Conservation (phyloP, 2,888 invertebrate species). For the Drosophila histrio region DNA sequence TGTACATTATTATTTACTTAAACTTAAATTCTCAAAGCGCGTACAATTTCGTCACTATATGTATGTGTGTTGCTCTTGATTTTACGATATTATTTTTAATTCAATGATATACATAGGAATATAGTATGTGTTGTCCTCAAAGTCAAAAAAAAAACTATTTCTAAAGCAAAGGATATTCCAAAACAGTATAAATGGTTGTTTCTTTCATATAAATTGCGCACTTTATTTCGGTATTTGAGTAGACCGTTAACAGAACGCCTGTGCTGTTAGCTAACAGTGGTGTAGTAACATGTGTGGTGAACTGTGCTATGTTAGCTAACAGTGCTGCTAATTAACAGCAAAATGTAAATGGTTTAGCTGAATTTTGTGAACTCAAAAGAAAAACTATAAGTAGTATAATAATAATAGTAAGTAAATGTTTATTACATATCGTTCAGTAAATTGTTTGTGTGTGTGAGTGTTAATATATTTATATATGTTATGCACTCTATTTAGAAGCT, state of each 20-base stretch:
- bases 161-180: constrained; percentile 7
- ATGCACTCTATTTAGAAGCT: constrained; percentile 60
- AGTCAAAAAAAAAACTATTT: constrained; percentile 26
- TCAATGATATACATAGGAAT: constrained; percentile 34
- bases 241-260: constrained; percentile 6
- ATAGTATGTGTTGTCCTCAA: constrained; percentile 15
- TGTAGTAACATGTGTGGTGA: constrained; percentile 57
- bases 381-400: constrained; percentile 14
- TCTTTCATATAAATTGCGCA: neutral
- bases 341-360: constrained; percentile 18
- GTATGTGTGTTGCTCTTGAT: constrained; percentile 32
- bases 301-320: constrained; percentile 39
- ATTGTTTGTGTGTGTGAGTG: too few relatives aligned
- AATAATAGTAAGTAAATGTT: constrained; percentile 26
- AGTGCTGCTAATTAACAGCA: constrained; percentile 40
- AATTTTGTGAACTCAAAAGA: constrained; percentile 4
- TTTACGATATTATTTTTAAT: constrained; percentile 23
- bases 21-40: constrained; percentile 50
- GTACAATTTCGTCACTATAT: constrained; percentile 47
- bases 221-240: neutral
- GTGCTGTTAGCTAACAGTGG: constrained; percentile 39
- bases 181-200: constrained; percentile 5
- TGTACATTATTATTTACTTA: constrained; percentile 46
- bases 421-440: constrained; percentile 24
- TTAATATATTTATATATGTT: constrained; percentile 5